Conservation (phyloP, 35 echinoderm and acorn worm genomes). For the Strongylocentrotus purpuratus region DNA sequence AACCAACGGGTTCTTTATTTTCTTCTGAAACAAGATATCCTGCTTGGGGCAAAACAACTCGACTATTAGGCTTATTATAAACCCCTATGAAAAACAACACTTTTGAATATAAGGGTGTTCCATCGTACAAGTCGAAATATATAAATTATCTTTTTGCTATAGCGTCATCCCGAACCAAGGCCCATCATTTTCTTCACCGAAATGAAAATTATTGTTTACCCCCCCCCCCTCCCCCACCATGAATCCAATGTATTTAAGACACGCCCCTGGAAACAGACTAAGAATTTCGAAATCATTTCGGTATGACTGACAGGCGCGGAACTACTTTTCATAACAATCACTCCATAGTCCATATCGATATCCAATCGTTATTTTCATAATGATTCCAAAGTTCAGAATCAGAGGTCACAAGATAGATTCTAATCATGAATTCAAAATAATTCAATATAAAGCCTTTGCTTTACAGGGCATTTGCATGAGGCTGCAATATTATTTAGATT, state of each 20-base stretch:
- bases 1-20: no score
- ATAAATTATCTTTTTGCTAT: no score
- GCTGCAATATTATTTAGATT: background rate
- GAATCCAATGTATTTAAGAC: background rate
- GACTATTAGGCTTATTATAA: no score
- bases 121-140: no score
- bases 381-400: background rate
- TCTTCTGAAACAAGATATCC: no score
- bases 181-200: no score
- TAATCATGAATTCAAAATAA: background rate
- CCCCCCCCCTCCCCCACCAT: background rate
- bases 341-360: background rate
- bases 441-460: background rate
- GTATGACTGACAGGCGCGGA: background rate
- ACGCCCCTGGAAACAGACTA: background rate
- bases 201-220: no score
- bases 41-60: no score
- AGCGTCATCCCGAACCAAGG: no score
- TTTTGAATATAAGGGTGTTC: no score
- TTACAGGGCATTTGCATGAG: background rate
- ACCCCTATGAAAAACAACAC: no score
- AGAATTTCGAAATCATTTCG: background rate
- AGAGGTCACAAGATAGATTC: background rate
- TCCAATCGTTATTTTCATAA: no score
- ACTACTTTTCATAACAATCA: background rate